Conservation (phyloP, 2,797 vertebrate species). For the Coregonus suidteri region DNA sequence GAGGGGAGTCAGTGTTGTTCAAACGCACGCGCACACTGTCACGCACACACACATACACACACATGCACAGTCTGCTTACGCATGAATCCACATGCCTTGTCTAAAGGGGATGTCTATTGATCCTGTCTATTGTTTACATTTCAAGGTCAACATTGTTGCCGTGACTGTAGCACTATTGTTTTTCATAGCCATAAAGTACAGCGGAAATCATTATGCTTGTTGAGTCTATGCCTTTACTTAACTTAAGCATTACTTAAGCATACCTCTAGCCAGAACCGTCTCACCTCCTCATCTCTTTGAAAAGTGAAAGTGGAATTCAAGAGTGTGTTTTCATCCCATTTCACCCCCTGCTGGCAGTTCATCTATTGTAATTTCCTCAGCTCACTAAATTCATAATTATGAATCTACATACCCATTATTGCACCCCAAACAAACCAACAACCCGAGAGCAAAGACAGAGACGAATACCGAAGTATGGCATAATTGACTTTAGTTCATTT, state of each 20-base stretch:
- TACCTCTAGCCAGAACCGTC: not conserved
- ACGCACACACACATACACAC: not conserved
- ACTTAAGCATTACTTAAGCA: not conserved
- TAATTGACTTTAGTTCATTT: constrained; percentile 35
- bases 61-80: constrained; percentile 9
- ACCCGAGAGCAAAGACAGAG: constrained; percentile 51
- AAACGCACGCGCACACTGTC: not conserved
- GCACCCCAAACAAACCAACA: constrained; percentile 72
- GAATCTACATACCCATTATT: constrained; percentile 68
- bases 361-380: constrained; percentile 72
- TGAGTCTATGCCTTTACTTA: too few species aligned
- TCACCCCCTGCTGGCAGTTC: constrained; percentile 51
- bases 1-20: not conserved
- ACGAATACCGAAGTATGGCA: constrained; percentile 58
- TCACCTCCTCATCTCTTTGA: not conserved
- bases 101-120: constrained; percentile 25
- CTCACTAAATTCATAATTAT: constrained; percentile 76
- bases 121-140: constrained; percentile 23
- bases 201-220: not conserved
- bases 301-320: not conserved
- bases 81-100: constrained; percentile 25
- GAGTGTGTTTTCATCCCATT: not conserved
- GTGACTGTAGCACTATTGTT: not conserved
- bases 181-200: not conserved
- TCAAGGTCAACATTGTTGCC: constrained; percentile 21